phyloP scores from a whole-genome alignment of 2,797 vertebrate species.

The Cichlasoma orientale region DNA sequence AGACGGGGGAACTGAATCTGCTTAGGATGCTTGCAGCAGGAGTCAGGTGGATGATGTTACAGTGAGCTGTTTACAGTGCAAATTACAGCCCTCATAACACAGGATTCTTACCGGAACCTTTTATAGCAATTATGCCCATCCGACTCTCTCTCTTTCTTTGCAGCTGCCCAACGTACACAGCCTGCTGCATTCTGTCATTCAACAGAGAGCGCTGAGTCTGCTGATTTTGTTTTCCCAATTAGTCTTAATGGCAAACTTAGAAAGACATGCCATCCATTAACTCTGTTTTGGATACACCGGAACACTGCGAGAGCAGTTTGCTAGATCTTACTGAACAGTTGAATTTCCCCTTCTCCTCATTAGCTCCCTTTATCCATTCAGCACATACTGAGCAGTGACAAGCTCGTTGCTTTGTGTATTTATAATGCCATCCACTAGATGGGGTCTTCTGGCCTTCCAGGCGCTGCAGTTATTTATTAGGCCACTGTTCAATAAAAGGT shows the following conservation, averaged over 20 bases:
- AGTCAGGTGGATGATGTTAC: slow-evolving; percentile 51
- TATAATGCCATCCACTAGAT: slow-evolving; percentile 58
- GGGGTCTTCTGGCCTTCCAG: slow-evolving; percentile 40
- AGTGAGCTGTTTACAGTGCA: slow-evolving; percentile 19
- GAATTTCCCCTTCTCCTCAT: slow-evolving; percentile 38
- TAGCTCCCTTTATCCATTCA: slow-evolving; percentile 16
- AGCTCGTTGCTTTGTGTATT: slow-evolving; percentile 21
- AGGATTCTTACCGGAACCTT: slow-evolving; percentile 27
- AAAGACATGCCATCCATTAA: slow-evolving; percentile 34
- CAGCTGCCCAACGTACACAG: neutral
- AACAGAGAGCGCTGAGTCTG: slow-evolving; percentile 39
- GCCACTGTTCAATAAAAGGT: neutral
- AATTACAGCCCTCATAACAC: slow-evolving; percentile 26
- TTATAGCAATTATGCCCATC: slow-evolving; percentile 7
- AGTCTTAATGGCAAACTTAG: slow-evolving; percentile 46
- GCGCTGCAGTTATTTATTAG: neutral
- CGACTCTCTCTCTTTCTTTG: neutral
- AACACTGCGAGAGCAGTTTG: slow-evolving; percentile 28
- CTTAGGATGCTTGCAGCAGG: slow-evolving; percentile 26
- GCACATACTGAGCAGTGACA: neutral
- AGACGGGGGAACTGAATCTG: slow-evolving; percentile 10
- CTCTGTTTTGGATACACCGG: slow-evolving; percentile 17
- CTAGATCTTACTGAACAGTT: slow-evolving; percentile 16
- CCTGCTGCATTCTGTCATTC: neutral
- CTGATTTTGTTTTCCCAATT: slow-evolving; percentile 47